Percentiles rank a stretch among this genome's conserved stretches.
These are phyloP conservation scores for Micrasema minimum DNA, from an alignment of 1,140 invertebrate species.

Conservation along the genomic window DNA sequence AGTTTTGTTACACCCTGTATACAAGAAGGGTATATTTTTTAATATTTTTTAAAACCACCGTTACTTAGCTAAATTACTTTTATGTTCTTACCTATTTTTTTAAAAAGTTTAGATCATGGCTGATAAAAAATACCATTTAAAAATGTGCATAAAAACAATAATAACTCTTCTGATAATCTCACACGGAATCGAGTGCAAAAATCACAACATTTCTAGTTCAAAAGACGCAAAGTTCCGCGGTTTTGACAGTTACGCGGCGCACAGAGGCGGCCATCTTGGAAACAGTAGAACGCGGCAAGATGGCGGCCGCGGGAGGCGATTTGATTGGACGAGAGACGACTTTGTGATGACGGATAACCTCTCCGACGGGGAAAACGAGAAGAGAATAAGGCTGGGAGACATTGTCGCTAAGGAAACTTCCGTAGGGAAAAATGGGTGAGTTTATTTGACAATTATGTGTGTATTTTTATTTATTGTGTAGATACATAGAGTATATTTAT, in stretches of 20 bases:
- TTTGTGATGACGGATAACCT: conserved; percentile 70
- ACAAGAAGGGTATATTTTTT: too few species aligned
- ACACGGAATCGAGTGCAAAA: conserved; percentile 5
- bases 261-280: conserved; percentile 10
- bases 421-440: conserved; percentile 66
- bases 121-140: background rate
- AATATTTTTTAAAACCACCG: too few species aligned
- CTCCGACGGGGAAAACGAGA: conserved; percentile 72
- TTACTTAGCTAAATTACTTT: too few species aligned
- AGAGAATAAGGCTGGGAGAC: conserved; percentile 69
- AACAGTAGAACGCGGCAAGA: background rate
- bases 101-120: too few species aligned
- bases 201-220: background rate
- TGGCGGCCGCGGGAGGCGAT: conserved; percentile 7
- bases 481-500: too few species aligned
- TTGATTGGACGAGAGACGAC: conserved; percentile 57
- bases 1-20: too few species aligned
- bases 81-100: too few species aligned
- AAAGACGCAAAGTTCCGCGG: background rate
- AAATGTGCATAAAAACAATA: background rate
- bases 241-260: background rate
- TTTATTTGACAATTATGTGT: too few species aligned
- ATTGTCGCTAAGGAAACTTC: conserved; percentile 74
- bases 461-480: too few species aligned
- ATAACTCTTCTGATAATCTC: background rate